These are phyloP conservation scores for Lagothrix lagotricha DNA, from an alignment of 2,797 vertebrate genomes.

Conservation along the genomic window DNA sequence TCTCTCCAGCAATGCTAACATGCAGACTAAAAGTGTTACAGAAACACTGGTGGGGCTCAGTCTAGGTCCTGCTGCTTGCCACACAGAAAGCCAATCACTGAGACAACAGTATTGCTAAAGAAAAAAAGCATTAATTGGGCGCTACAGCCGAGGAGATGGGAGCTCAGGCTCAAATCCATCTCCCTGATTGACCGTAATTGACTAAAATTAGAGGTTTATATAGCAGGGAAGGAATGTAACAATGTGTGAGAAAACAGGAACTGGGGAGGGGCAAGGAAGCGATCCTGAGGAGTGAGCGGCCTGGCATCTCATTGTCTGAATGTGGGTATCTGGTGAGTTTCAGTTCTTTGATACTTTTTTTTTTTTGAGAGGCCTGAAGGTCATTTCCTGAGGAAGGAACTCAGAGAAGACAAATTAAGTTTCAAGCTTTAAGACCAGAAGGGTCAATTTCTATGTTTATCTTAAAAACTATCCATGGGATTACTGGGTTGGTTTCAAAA, in stretches of 20 bases:
- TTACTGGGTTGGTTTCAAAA: neutral
- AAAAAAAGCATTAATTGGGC: neutral
- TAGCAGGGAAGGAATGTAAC: neutral
- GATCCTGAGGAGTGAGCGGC: neutral
- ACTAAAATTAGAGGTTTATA: neutral
- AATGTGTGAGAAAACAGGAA: neutral
- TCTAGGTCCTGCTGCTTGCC: too few species aligned
- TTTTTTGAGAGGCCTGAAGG: neutral
- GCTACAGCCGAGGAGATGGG: neutral
- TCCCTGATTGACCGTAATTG: neutral
- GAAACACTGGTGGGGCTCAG: too few species aligned
- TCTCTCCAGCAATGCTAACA: neutral
- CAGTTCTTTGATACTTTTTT: neutral
- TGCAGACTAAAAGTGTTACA: too few species aligned
- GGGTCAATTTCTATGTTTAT: neutral
- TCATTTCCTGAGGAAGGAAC: neutral
- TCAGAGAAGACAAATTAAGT: neutral
- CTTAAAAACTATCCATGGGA: neutral
- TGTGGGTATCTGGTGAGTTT: neutral
- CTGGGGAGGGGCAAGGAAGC: neutral
- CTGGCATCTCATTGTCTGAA: neutral
- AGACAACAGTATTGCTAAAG: neutral
- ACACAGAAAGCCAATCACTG: neutral
- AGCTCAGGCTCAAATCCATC: neutral
- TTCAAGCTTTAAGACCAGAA: neutral